phyloP scores from a whole-genome alignment of 2,113 vertebrate species.

The Lepus europaeus region DNA sequence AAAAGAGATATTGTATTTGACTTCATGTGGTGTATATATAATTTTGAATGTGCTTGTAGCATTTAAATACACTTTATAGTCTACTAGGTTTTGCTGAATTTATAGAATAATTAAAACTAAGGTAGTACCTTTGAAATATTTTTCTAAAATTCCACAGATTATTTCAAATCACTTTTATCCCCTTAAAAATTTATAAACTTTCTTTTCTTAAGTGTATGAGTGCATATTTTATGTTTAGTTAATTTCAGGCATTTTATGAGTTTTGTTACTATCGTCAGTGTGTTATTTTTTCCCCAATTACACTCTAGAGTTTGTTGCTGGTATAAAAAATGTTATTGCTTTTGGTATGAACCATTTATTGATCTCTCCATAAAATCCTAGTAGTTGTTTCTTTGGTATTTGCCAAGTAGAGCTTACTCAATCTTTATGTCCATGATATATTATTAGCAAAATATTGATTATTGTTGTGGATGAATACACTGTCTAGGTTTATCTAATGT shows the following conservation, averaged over 20 bases:
- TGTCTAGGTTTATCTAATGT: slow-evolving; percentile 47
- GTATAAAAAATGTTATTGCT: not conserved
- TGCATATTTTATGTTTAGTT: not conserved
- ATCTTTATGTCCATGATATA: slow-evolving; percentile 54
- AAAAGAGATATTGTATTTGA: not conserved
- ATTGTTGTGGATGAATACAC: not conserved
- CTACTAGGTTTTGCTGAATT: not conserved
- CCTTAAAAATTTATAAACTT: not conserved
- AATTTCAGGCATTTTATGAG: not conserved
- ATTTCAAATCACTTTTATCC: not conserved
- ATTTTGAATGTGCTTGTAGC: not conserved
- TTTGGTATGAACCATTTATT: slow-evolving; percentile 21
- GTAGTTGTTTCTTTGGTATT: slow-evolving; percentile 50
- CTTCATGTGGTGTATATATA: not conserved
- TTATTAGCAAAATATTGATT: not conserved
- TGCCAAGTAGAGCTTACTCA: not conserved
- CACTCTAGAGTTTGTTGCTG: not conserved
- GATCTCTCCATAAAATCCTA: slow-evolving; percentile 35
- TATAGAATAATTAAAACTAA: not conserved
- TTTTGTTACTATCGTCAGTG: not conserved
- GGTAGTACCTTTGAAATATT: not conserved
- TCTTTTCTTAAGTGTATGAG: not conserved
- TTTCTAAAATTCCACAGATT: not conserved
- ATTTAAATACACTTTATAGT: slow-evolving; percentile 36
- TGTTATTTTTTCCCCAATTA: not conserved